These are phyloP conservation scores for Stomorhina lunata DNA, from an alignment of 2,888 invertebrate species.

Conservation along the genomic window DNA sequence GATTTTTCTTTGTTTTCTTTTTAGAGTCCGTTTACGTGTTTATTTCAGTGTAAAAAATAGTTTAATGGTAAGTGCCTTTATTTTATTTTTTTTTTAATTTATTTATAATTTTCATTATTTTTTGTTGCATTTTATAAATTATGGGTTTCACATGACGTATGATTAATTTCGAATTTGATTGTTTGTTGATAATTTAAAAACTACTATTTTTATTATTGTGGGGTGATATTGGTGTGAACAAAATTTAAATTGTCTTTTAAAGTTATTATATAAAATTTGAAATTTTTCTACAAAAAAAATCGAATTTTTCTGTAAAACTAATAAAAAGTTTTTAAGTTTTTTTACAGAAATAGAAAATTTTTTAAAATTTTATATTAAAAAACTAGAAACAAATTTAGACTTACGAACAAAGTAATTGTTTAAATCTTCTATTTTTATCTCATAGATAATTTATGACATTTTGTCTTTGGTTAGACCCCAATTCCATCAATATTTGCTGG, in stretches of 20 bases:
- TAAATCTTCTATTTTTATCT: too few relatives aligned
- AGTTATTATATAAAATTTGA: too few relatives aligned
- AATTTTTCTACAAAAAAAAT: too few relatives aligned
- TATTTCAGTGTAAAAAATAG: neutral
- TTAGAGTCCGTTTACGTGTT: conserved; percentile 10
- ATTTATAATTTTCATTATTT: neutral
- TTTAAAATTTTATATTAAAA: too few relatives aligned
- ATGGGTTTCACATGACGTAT: conserved; percentile 50
- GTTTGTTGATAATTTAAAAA: conserved; percentile 32
- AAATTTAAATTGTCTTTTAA: neutral
- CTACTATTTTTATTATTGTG: neutral
- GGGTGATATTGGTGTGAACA: neutral
- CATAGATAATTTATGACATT: conserved; percentile 15
- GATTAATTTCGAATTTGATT: conserved; percentile 40
- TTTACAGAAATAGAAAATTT: too few relatives aligned
- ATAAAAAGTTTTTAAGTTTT: too few relatives aligned
- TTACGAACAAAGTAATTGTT: too few relatives aligned
- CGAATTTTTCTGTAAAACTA: too few relatives aligned
- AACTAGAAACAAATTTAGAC: too few relatives aligned
- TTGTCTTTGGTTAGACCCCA: conserved; percentile 9
- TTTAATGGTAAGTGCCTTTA: conserved; percentile 20
- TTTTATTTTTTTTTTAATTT: conserved; percentile 30
- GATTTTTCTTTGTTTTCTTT: neutral
- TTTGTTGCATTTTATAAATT: conserved; percentile 26
- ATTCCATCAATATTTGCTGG: neutral